A percentile compares a stretch with the other conserved stretches of the same genome.
phyloP scores from a whole-genome alignment of 1,140 invertebrate genomes.

The Lucilia sericata region DNA sequence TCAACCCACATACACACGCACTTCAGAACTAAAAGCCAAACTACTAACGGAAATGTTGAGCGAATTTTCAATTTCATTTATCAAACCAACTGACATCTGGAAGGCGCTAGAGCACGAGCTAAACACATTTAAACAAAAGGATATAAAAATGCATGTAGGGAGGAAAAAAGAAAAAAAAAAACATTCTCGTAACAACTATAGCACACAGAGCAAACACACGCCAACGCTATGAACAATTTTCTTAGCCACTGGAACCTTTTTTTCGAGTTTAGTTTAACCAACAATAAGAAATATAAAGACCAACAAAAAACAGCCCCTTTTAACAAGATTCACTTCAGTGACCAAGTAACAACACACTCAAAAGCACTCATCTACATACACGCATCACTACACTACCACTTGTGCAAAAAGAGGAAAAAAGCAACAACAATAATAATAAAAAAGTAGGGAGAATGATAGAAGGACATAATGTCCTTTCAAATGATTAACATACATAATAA shows the following conservation, averaged over 20 bases:
- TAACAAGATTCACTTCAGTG: constrained; percentile 38
- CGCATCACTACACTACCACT: not conserved
- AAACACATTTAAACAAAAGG: constrained; percentile 19
- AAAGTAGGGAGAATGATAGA: not conserved
- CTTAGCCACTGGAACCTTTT: not conserved
- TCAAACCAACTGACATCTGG: constrained; percentile 34
- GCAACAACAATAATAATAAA: not conserved
- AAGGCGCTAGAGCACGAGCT: constrained; percentile 12
- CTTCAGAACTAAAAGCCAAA: not conserved
- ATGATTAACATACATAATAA: constrained; percentile 9
- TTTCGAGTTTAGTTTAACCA: not conserved
- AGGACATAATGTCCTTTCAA: not conserved
- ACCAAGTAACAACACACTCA: not conserved
- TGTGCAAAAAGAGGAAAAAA: not conserved
- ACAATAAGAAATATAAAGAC: not conserved
- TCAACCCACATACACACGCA: not conserved
- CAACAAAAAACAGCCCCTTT: not conserved
- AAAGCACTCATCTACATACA: not conserved
- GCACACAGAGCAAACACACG: not conserved
- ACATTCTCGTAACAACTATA: not conserved
- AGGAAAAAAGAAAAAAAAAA: too few relatives aligned
- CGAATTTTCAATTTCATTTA: constrained; percentile 40
- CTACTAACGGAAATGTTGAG: not conserved
- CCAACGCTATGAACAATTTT: constrained; percentile 6
- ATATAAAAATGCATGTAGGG: constrained; percentile 14